Evolutionary conservation across 2,888 invertebrate species (phyloP).

Genomic region (Hoplodrina blanda): DNA sequence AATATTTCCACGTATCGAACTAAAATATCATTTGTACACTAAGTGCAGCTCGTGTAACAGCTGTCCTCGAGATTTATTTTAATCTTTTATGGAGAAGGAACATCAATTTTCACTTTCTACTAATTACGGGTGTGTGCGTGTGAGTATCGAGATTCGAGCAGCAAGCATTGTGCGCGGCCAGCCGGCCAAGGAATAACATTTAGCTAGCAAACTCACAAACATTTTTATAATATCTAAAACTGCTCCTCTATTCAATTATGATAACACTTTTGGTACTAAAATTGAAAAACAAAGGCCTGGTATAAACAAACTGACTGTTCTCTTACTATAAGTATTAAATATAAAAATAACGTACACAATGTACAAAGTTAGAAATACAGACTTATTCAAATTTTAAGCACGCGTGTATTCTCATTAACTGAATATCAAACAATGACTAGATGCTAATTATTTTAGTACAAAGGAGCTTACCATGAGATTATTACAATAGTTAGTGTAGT

Average conservation of each 20-base stretch:
- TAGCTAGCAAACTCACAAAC: not conserved
- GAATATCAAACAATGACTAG: constrained; percentile 14
- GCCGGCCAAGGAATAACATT: too few relatives aligned
- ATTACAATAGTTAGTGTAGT: constrained; percentile 15
- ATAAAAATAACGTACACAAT: not conserved
- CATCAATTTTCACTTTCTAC: not conserved
- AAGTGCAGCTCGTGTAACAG: not conserved
- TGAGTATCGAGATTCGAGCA: too few relatives aligned
- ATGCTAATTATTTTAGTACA: constrained; percentile 40
- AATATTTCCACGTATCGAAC: constrained; percentile 59
- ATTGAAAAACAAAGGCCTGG: constrained; percentile 5
- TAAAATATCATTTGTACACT: constrained; percentile 42
- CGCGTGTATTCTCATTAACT: constrained; percentile 1
- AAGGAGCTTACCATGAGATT: constrained; percentile 17
- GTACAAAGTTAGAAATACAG: not conserved
- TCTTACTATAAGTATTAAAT: not conserved
- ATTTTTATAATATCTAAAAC: not conserved
- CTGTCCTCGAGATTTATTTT: not conserved
- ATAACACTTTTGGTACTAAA: constrained; percentile 15
- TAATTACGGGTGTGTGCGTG: too few relatives aligned
- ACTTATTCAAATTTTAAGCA: constrained; percentile 1
- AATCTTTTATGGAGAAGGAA: too few relatives aligned
- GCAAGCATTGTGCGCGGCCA: too few relatives aligned
- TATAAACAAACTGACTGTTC: not conserved
- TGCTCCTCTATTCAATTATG: constrained; percentile 13